A percentile compares a stretch with the other conserved stretches of the same genome.
These are phyloP conservation scores for Neodiprion pinetum DNA, from an alignment of 1,140 invertebrate genomes.

Conservation along the genomic window DNA sequence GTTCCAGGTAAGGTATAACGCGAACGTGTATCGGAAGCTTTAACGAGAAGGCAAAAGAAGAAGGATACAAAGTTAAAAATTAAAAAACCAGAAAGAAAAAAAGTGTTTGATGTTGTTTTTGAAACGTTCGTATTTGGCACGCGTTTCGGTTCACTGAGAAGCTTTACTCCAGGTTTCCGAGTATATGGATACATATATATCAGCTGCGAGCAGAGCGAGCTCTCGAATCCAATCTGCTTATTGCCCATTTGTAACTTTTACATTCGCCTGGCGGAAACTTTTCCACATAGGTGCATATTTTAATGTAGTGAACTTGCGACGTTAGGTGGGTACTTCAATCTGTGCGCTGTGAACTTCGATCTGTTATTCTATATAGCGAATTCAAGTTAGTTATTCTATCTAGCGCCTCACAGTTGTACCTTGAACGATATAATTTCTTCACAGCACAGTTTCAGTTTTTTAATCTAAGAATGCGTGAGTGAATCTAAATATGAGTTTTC, in stretches of 20 bases:
- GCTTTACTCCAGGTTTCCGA: background rate
- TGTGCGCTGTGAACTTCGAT: no score
- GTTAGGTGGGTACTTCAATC: no score
- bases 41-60: background rate
- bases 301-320: no score
- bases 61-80: background rate
- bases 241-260: slow-evolving; percentile 43
- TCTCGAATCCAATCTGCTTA: slow-evolving; percentile 45
- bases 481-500: no score
- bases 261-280: background rate
- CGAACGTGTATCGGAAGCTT: background rate
- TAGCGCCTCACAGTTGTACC: no score
- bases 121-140: slow-evolving; percentile 42
- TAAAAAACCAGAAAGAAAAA: background rate
- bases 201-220: no score
- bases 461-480: no score
- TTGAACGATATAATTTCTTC: no score
- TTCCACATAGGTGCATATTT: background rate
- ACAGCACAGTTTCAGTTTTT: no score
- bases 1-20: background rate
- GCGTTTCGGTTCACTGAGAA: slow-evolving; percentile 21
- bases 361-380: no score
- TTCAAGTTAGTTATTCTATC: no score
- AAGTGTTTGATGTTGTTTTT: slow-evolving; percentile 22
- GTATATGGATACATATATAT: no score